Base-by-base conservation (phyloP, 2,113 vertebrate species). In the Leucoraja erinaceus region DNA sequence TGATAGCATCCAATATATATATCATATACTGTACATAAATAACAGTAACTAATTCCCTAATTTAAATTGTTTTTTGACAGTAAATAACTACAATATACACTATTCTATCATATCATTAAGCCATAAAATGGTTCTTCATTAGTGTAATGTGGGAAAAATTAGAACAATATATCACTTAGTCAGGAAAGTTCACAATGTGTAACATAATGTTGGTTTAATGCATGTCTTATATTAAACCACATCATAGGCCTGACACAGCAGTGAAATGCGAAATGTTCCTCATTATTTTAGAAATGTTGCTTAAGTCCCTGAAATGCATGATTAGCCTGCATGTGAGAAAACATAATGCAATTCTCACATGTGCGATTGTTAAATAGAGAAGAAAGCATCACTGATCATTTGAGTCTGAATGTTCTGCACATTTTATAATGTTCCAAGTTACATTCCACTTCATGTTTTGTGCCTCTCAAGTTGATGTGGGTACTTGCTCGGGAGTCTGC, bases 51-150 rank as follows among this genome's bases (percentile, higher is more conserved):
- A 91, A 91, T 90, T 70, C 16, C 31, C 16, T 16, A 47, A 70
- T 22, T 63, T 66, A 63, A 88, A 88, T 31, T 72, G 10, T 91
- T 91, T 91, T 72, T 22, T 47, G 20, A 91, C 88, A 70, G 38
- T 91, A 91, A 91, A 91, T 91, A 91, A 72, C 5, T 91, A 25
- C 28, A 91, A 70, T 91, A 72, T 61, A 47, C 18, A 38, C 61
- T 9, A 47, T 91, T 11, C 66, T 91, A 18, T 72, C 66, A 91
- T 22, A 72, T 91, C 88, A 91, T 91, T 91, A 91, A 83, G 72
- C 88, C 54, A 4, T 16, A 47, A 72, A 91, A 72, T 91, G 33
- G 4, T 91, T 68, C 20, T 91, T 91, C 88, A 91, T 91, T 91
- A 91, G 31, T 8, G 18, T 54, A 91, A 91, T 91, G 18, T 72